Base-by-base conservation (phyloP, 2,888 invertebrate genomes). In the Melipona beecheii region DNA sequence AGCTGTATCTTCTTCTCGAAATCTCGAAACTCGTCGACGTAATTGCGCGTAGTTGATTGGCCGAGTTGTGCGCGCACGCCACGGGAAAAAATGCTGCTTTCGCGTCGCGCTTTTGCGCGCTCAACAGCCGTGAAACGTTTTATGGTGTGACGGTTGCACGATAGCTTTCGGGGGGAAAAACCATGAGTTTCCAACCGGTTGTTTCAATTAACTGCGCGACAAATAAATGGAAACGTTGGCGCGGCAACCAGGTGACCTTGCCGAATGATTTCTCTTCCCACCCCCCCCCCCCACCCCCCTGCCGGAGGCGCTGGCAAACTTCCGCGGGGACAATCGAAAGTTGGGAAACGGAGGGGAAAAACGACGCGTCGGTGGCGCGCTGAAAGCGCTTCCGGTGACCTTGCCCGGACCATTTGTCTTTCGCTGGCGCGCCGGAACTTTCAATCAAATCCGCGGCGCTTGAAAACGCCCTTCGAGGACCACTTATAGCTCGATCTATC, bases 381-480 rank as follows among this genome's bases (percentile, higher is more conserved):
- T 71, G 77, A 50, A 50, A 76, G 19, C 56, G 66, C 27, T 72
- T 62, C 78, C 81, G 78, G 68, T 71, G 81, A 73, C 73, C 81
- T 73, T 81, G 68, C 69, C 69, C 4, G n/a, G 27, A 36, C 72
- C 72, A 81, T 74, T 78, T 81, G 78, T 81, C 81, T 74, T 50
- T 24, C 13, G 49, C 19, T 24, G 66, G 21, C 52, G 58, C 70
- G 49, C 36, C 60, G 71, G 65, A 80, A 77, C 71, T 60, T 81
- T 77, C 77, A 69, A 79, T 79, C 79, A 75, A 79, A 79, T 75
- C 43, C 69, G 64, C 43, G n/a, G 65, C 49, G 19, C 36, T 58
- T 49, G 21, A 15, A 21, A 21, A 60, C n/a, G 74, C 36, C 43
- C 6, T 77, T 62, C 36, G 31, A 56, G 73, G n/a, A 43, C 24